Evolutionary conservation across 2,888 invertebrate species (phyloP).

Genomic region (Cyclophora albipunctata): DNA sequence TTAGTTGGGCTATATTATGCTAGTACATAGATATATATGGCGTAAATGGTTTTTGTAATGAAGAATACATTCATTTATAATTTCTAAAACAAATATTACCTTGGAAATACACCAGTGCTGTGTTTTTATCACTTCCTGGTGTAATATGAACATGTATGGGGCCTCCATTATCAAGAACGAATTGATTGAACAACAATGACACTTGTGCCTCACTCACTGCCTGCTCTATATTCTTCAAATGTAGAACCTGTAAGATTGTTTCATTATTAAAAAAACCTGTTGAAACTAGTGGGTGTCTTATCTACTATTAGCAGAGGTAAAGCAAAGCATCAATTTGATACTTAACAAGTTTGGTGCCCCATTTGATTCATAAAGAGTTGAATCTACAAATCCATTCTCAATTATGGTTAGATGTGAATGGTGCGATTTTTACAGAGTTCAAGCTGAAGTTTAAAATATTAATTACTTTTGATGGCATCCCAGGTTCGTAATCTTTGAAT

Average conservation of each 20-base stretch:
- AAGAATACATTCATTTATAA: too few relatives aligned
- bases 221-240: constrained; percentile 73
- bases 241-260: constrained; percentile 55
- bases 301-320: neutral
- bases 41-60: too few relatives aligned
- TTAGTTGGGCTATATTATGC: too few relatives aligned
- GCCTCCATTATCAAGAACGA: constrained; percentile 55
- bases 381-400: too few relatives aligned
- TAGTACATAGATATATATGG: too few relatives aligned
- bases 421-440: too few relatives aligned
- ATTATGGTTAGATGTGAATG: too few relatives aligned
- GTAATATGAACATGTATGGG: constrained; percentile 61
- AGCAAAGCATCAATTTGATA: neutral
- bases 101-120: constrained; percentile 75
- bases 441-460: too few relatives aligned
- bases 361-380: too few relatives aligned
- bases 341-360: too few relatives aligned
- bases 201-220: constrained; percentile 60
- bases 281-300: neutral
- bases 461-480: constrained; percentile 66
- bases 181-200: constrained; percentile 64
- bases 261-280: neutral
- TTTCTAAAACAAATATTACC: constrained; percentile 34
- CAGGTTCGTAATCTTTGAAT: constrained; percentile 71
- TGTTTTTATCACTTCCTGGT: constrained; percentile 73